These are phyloP conservation scores for Trilocha varians DNA, from an alignment of 2,888 invertebrate genomes.

Conservation along the genomic window DNA sequence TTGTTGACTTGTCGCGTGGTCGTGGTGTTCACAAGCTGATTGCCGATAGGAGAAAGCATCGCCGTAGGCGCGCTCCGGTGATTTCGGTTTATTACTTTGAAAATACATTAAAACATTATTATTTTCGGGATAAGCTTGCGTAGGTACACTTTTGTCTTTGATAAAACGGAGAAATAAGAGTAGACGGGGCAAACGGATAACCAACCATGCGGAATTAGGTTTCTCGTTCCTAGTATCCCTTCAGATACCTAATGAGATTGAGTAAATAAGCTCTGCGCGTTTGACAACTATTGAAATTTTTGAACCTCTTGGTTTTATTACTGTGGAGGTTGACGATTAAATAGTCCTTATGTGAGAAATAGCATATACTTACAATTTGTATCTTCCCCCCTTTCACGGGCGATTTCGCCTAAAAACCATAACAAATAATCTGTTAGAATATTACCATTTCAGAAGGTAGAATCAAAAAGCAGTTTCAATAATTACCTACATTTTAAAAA, in stretches of 20 bases:
- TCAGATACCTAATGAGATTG: too few species aligned
- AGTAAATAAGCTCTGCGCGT: too few species aligned
- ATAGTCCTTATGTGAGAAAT: background rate
- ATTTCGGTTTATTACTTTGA: slow-evolving; percentile 83
- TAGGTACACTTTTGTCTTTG: background rate
- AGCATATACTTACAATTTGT: slow-evolving; percentile 79
- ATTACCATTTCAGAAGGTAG: too few species aligned
- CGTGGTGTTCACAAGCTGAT: slow-evolving; percentile 81
- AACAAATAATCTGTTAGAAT: slow-evolving; percentile 20
- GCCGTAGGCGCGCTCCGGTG: slow-evolving; percentile 82
- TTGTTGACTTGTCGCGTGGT: slow-evolving; percentile 90
- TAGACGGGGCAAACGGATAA: too few species aligned
- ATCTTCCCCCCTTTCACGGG: slow-evolving; percentile 82
- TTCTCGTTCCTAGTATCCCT: too few species aligned
- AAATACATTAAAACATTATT: background rate
- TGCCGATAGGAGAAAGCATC: slow-evolving; percentile 76
- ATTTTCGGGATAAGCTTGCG: background rate
- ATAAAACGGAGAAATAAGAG: too few species aligned
- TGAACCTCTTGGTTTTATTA: too few species aligned
- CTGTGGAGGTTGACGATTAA: background rate
- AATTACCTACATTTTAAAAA: too few species aligned
- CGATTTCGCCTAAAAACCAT: slow-evolving; percentile 82
- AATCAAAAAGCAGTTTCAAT: background rate
- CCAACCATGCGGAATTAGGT: too few species aligned
- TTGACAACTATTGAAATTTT: too few species aligned